phyloP scores from a whole-genome alignment of 2,113 vertebrate species.

The Tapirus terrestris region DNA sequence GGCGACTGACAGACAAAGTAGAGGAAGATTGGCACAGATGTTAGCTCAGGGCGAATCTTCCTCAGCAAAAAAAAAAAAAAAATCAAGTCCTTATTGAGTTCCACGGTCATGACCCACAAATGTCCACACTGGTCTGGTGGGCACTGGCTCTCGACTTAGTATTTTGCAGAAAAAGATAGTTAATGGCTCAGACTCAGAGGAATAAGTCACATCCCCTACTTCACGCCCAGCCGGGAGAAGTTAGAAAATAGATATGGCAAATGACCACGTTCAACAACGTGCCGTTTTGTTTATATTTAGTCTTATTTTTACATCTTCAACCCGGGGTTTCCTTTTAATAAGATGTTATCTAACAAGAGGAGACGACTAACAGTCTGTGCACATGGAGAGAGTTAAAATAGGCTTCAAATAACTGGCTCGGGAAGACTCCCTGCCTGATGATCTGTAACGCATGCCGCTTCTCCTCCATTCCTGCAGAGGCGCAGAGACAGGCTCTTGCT shows the following conservation, averaged over 20 bases:
- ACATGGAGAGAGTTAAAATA: constrained; percentile 4
- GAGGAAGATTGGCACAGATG: no score
- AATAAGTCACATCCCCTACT: not conserved
- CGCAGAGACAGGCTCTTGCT: not conserved
- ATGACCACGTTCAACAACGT: not conserved
- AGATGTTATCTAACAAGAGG: not conserved
- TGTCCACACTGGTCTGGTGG: not conserved
- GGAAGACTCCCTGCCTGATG: not conserved
- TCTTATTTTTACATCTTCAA: constrained; percentile 11
- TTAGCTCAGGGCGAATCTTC: no score
- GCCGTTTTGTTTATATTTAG: not conserved
- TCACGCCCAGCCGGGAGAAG: not conserved
- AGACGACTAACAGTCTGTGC: not conserved
- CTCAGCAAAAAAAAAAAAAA: no score
- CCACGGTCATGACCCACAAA: not conserved
- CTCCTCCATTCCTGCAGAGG: not conserved
- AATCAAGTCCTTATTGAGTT: not conserved
- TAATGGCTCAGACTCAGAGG: not conserved
- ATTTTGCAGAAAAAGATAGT: not conserved
- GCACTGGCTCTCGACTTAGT: not conserved
- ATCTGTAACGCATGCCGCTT: not conserved
- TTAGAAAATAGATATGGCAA: not conserved
- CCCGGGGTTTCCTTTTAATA: constrained; percentile 29
- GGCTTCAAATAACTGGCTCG: not conserved
- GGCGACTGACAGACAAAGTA: no score